Conservation (phyloP, 2,888 invertebrate genomes). For the Shargacucullia verbasci region DNA sequence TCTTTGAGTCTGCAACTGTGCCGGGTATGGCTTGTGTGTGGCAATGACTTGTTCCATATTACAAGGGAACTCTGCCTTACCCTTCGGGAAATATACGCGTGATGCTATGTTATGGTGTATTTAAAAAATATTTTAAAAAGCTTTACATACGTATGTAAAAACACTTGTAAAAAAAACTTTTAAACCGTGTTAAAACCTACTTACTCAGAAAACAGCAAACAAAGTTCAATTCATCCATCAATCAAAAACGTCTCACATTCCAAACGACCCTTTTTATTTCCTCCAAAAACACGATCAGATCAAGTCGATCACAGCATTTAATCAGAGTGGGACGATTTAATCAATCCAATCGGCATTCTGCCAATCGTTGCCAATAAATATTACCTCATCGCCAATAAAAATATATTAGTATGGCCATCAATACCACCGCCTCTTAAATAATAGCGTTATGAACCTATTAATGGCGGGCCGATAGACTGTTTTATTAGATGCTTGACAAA, state of each 20-base stretch:
- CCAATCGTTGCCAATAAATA: conserved; percentile 43
- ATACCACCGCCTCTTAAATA: conserved; percentile 35
- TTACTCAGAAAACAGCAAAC: conserved; percentile 35
- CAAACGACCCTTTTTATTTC: conserved; percentile 38
- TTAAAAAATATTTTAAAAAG: no score
- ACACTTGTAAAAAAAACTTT: no score
- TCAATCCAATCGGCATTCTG: conserved; percentile 37
- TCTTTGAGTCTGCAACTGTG: no score
- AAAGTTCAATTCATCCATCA: conserved; percentile 33
- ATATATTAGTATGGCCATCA: conserved; percentile 50
- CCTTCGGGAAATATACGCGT: no score
- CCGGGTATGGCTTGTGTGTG: no score
- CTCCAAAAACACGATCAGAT: conserved; percentile 34
- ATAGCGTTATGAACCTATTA: conserved; percentile 29
- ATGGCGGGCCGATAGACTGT: conserved; percentile 19
- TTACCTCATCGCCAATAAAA: conserved; percentile 54
- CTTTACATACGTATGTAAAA: no score
- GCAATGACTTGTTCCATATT: no score
- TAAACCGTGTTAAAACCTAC: conserved; percentile 8
- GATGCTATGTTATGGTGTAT: no score
- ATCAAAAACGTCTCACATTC: conserved; percentile 29
- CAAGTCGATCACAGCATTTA: conserved; percentile 39
- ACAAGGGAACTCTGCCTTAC: no score
- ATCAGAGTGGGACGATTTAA: conserved; percentile 40
- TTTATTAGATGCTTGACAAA: conserved; percentile 30